phyloP scores from a whole-genome alignment of 2,888 invertebrate species.

The Saturnia japonica region DNA sequence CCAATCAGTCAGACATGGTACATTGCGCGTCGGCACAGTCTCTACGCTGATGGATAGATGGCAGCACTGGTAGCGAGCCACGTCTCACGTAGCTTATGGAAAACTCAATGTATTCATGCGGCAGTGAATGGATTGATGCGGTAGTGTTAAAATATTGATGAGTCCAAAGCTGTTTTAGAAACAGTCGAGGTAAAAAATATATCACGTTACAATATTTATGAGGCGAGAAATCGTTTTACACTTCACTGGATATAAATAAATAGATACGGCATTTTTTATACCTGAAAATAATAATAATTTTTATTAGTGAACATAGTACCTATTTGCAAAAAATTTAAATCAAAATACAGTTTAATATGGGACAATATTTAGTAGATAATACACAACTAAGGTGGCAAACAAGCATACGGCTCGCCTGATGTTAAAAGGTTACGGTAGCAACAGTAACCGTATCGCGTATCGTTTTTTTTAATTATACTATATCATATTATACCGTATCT shows the following conservation, averaged over 20 bases:
- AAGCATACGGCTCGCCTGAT: too few species aligned
- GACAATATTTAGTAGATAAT: too few species aligned
- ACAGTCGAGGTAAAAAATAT: background rate
- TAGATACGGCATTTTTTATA: background rate
- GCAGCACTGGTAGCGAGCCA: conserved; percentile 11
- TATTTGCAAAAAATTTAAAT: too few species aligned
- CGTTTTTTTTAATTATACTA: too few species aligned
- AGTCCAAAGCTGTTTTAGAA: conserved; percentile 8
- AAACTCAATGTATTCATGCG: conserved; percentile 18
- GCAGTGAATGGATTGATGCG: conserved; percentile 10
- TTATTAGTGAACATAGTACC: too few species aligned
- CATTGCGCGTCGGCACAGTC: conserved; percentile 30
- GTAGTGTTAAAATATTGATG: conserved; percentile 9
- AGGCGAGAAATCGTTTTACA: background rate
- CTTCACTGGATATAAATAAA: background rate
- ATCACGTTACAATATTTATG: background rate
- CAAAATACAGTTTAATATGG: too few species aligned
- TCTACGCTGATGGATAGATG: conserved; percentile 21
- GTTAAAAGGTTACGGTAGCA: too few species aligned
- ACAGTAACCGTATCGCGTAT: too few species aligned
- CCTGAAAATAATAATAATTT: too few species aligned
- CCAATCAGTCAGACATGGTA: conserved; percentile 44
- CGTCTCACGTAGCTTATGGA: conserved; percentile 13
- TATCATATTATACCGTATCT: too few species aligned
- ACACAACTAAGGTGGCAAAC: too few species aligned